These are phyloP conservation scores for Eublepharis macularius DNA, from an alignment of 2,113 vertebrate species.

Conservation along the genomic window DNA sequence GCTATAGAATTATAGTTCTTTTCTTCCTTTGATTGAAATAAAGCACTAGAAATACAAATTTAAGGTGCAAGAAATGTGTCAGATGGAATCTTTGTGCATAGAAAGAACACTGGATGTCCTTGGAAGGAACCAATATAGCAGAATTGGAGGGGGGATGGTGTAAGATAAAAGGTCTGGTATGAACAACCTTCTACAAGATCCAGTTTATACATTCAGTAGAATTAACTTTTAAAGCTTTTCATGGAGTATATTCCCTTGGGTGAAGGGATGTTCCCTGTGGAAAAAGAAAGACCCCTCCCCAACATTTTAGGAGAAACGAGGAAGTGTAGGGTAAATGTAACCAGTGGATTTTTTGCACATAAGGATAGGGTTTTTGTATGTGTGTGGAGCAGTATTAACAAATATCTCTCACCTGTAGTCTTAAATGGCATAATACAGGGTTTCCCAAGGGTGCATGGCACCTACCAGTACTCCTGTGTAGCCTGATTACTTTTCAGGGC, in stretches of 20 bases:
- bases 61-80: background rate
- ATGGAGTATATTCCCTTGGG: background rate
- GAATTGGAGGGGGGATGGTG: background rate
- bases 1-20: slow-evolving; percentile 9
- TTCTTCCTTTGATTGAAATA: background rate
- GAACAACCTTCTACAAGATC: background rate
- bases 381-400: too few relatives aligned
- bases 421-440: too few relatives aligned
- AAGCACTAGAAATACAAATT: slow-evolving; percentile 1
- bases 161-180: rapidly evolving
- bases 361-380: too few relatives aligned
- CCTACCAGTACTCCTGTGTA: too few relatives aligned
- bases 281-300: too few relatives aligned
- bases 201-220: background rate
- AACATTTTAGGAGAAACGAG: background rate
- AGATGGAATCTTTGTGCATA: background rate
- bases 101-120: background rate
- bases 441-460: too few relatives aligned
- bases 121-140: background rate
- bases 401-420: too few relatives aligned
- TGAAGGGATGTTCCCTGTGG: too few relatives aligned
- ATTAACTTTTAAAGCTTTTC: background rate
- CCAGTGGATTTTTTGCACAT: background rate
- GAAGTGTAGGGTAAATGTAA: background rate
- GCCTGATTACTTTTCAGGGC: too few relatives aligned